Conservation (phyloP, 2,113 vertebrate genomes). For the Rhabdomys dilectus region DNA sequence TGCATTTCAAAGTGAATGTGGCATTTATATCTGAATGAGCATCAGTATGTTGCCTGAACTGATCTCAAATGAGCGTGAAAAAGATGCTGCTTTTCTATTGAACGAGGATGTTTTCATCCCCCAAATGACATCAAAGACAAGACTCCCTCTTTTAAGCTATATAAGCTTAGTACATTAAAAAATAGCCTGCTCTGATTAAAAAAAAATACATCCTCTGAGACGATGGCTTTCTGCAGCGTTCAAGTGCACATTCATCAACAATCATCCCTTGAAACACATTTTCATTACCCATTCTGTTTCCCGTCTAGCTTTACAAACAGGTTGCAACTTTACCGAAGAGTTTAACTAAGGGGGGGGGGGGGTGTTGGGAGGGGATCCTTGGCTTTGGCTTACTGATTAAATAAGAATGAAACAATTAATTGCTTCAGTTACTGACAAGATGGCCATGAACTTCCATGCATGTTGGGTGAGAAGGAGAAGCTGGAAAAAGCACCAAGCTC, state of each 20-base stretch:
- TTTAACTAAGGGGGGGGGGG: too few relatives aligned
- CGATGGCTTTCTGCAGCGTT: constrained; percentile 70
- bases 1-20: constrained; percentile 89
- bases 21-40: constrained; percentile 88
- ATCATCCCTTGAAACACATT: constrained; percentile 63
- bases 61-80: constrained; percentile 83
- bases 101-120: constrained; percentile 87
- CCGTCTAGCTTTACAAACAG: not conserved
- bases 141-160: constrained; percentile 82
- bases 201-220: constrained; percentile 73
- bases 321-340: not conserved
- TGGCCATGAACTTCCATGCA: rapidly evolving
- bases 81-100: constrained; percentile 86
- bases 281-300: constrained; percentile 37
- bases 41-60: constrained; percentile 88
- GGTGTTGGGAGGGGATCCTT: rapidly evolving
- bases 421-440: not conserved
- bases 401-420: not conserved
- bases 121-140: constrained; percentile 85
- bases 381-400: constrained; percentile 16
- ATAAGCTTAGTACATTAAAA: constrained; percentile 88
- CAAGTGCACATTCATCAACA: constrained; percentile 74
- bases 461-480: rapidly evolving
- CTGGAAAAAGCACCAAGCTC: not conserved
- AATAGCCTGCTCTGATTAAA: constrained; percentile 73